Percentiles rank a stretch among this genome's conserved stretches.
Conservation (phyloP, 2,113 vertebrate genomes). For the Cacatua alba region DNA sequence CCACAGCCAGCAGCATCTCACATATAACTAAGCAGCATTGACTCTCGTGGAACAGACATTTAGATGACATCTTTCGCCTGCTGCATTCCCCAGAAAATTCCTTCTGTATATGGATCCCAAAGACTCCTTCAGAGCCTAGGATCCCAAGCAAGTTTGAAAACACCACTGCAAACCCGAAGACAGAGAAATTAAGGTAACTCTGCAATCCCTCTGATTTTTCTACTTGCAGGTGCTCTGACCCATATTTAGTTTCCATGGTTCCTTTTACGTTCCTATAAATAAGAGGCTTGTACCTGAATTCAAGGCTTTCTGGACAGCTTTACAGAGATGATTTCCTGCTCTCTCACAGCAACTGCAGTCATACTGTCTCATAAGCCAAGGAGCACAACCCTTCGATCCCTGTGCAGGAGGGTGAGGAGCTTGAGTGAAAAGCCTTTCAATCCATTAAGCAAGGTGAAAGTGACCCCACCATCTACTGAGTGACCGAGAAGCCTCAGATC, state of each 20-base stretch:
- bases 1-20: not conserved
- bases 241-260: conserved; percentile 47
- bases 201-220: not conserved
- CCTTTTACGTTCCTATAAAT: conserved; percentile 56
- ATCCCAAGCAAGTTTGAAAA: not conserved
- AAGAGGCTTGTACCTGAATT: conserved; percentile 19
- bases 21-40: fast-evolving
- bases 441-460: not conserved
- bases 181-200: not conserved
- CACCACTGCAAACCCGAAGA: not conserved
- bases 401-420: not conserved
- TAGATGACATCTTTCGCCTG: not conserved
- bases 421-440: conserved; percentile 1
- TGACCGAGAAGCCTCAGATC: not conserved
- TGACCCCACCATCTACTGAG: not conserved
- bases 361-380: conserved; percentile 10
- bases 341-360: not conserved
- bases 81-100: not conserved
- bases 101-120: not conserved
- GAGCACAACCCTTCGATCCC: not conserved
- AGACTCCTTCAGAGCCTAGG: not conserved
- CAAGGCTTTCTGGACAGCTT: conserved; percentile 44
- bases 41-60: not conserved
- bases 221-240: not conserved
- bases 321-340: conserved; percentile 33